Conservation (phyloP, 2,797 vertebrate species). For the Peromyscus attwateri region DNA sequence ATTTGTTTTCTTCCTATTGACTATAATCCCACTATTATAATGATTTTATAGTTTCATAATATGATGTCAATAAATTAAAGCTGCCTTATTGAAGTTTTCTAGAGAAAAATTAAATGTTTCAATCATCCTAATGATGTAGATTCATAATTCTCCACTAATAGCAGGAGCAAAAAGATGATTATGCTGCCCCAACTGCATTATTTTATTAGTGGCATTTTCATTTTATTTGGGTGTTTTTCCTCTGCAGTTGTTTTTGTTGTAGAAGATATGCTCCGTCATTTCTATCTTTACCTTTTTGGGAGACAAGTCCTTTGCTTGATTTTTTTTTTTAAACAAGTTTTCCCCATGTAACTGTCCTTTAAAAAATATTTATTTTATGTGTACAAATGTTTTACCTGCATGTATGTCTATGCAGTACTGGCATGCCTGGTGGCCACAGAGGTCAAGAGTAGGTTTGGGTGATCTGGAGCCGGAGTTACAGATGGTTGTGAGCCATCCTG, state of each 20-base stretch:
- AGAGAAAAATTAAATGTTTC: constrained; percentile 44
- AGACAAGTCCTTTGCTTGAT: neutral
- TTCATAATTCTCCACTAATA: neutral
- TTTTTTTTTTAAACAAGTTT: neutral
- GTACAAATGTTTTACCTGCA: neutral
- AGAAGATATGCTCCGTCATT: constrained; percentile 2
- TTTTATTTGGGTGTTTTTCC: constrained; percentile 45
- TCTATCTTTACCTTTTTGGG: neutral
- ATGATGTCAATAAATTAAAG: constrained; percentile 38
- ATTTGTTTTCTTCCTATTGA: constrained; percentile 18
- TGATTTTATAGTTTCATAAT: constrained; percentile 12
- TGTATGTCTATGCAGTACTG: neutral
- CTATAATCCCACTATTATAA: neutral
- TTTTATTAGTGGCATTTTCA: neutral
- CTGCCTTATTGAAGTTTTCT: neutral
- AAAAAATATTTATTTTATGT: neutral
- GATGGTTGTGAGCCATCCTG: neutral
- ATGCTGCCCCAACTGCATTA: neutral
- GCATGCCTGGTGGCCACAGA: neutral
- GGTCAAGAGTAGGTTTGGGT: neutral
- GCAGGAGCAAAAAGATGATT: neutral
- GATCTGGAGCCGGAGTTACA: neutral
- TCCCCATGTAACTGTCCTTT: neutral
- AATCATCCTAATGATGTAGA: constrained; percentile 25
- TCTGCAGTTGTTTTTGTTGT: constrained; percentile 6